Evolutionary conservation across 2,113 vertebrate genomes (phyloP).

Genomic region (Leptosomus discolor): DNA sequence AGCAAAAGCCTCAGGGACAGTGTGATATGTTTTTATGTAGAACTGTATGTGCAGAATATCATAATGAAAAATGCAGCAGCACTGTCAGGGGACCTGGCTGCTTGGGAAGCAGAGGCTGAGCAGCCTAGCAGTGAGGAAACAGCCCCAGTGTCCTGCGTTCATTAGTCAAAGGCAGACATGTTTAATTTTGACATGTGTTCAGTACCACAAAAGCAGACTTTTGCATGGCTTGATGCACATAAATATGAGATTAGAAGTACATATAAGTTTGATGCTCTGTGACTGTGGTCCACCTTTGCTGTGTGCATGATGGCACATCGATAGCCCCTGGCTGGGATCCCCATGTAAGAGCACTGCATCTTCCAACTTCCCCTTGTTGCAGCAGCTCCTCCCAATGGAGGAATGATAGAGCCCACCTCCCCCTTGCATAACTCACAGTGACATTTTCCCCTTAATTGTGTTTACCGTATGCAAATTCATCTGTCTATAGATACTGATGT

Average conservation of each 20-base stretch:
- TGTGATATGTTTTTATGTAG: background rate
- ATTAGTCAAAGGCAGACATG: background rate
- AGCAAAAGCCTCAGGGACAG: background rate
- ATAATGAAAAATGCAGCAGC: slow-evolving; percentile 20
- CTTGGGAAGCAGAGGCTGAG: background rate
- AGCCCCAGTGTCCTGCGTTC: background rate
- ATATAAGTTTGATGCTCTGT: background rate
- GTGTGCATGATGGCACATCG: background rate
- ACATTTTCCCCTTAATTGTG: background rate
- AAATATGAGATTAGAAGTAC: background rate
- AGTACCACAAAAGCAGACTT: background rate
- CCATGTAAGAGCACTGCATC: background rate
- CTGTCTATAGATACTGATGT: background rate
- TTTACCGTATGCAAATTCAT: background rate
- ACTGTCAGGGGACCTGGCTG: background rate
- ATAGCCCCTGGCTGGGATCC: background rate
- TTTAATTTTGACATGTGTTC: background rate
- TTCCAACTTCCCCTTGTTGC: background rate
- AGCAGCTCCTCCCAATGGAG: background rate
- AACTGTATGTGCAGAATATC: background rate
- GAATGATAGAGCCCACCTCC: background rate
- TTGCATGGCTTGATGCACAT: background rate
- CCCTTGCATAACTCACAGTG: background rate
- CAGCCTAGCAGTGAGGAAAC: background rate
- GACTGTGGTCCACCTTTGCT: background rate